These are phyloP conservation scores for Urocitellus parryii DNA, from an alignment of 2,113 vertebrate genomes.

Conservation along the genomic window DNA sequence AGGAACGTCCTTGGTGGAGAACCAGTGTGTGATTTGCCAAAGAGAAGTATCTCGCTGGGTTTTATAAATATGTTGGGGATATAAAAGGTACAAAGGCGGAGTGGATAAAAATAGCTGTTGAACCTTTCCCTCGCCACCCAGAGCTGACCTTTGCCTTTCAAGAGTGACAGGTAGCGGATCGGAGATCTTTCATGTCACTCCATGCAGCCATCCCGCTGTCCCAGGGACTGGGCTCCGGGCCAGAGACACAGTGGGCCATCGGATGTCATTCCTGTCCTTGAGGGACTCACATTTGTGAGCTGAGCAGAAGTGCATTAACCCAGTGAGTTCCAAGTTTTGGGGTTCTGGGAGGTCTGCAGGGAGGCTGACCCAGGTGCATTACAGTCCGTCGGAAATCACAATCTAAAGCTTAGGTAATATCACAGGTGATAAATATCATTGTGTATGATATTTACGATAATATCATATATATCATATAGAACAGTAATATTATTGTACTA, in stretches of 20 bases:
- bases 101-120: neutral
- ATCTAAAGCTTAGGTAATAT: neutral
- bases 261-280: neutral
- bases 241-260: neutral
- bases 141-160: neutral
- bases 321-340: neutral
- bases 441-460: too few species aligned
- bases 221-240: neutral
- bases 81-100: neutral
- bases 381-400: neutral
- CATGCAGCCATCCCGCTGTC: too few species aligned
- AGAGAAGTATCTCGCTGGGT: neutral
- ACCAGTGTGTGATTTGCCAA: neutral
- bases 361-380: neutral
- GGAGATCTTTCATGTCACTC: neutral
- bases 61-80: neutral
- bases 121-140: neutral
- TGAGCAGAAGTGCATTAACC: neutral
- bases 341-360: neutral
- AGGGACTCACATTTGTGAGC: neutral
- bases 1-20: neutral
- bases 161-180: neutral
- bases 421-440: too few species aligned
- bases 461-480: too few species aligned
- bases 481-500: too few species aligned